phyloP scores from a whole-genome alignment of 1,140 invertebrate genomes.

The Drosophila equinoxialis region DNA sequence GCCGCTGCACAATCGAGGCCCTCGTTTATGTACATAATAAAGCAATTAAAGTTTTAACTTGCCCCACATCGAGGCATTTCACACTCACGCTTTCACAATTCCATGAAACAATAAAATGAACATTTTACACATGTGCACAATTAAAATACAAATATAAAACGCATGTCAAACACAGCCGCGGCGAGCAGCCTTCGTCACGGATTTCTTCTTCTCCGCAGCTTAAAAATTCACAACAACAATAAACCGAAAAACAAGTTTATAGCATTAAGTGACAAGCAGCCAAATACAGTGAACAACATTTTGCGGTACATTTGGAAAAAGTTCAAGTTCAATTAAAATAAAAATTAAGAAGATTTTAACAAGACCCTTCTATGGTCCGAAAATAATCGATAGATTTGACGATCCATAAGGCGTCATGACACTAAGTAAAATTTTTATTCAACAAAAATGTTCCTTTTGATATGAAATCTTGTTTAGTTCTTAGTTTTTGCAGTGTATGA shows the following conservation, averaged over 20 bases:
- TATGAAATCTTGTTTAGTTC: not conserved
- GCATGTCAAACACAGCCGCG: slow-evolving; percentile 51
- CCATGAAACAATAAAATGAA: slow-evolving; percentile 43
- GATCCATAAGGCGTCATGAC: not conserved
- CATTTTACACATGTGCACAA: slow-evolving; percentile 52
- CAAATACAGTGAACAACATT: not conserved
- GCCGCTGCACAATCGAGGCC: slow-evolving; percentile 16
- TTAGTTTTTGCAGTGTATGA: not conserved
- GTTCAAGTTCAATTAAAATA: too few relatives aligned
- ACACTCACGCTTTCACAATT: slow-evolving; percentile 2
- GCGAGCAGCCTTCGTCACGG: slow-evolving; percentile 14
- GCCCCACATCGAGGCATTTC: slow-evolving; percentile 13
- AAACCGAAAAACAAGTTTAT: slow-evolving; percentile 45
- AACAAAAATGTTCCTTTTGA: not conserved
- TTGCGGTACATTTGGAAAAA: not conserved
- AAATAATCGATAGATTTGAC: too few relatives aligned
- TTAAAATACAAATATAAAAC: slow-evolving; percentile 52
- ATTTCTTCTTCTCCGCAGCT: slow-evolving; percentile 19
- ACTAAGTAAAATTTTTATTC: not conserved
- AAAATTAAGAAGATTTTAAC: too few relatives aligned
- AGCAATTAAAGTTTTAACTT: slow-evolving; percentile 57
- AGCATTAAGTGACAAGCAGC: slow-evolving; percentile 57
- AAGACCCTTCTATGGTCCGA: too few relatives aligned
- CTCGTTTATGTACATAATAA: slow-evolving; percentile 45
- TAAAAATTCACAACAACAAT: slow-evolving; percentile 53